Percentiles rank a stretch among this genome's conserved stretches.
These are phyloP conservation scores for Nudaria mundana DNA, from an alignment of 2,888 invertebrate species.

Conservation along the genomic window DNA sequence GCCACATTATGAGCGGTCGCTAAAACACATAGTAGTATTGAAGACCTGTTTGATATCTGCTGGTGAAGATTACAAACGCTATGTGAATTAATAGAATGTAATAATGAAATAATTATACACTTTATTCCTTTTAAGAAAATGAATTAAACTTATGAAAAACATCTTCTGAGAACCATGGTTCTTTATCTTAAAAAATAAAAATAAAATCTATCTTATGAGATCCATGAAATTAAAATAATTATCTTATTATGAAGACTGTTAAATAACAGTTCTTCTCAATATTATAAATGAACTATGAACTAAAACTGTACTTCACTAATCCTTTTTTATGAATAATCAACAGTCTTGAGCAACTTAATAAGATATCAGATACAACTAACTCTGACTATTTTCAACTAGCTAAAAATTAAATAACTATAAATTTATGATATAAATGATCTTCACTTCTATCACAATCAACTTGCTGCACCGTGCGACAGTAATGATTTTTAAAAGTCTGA, in stretches of 20 bases:
- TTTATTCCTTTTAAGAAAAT: no score
- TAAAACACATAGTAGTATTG: no score
- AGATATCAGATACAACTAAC: no score
- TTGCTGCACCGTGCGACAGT: neutral
- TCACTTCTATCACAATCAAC: neutral
- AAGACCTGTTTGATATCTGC: constrained; percentile 5
- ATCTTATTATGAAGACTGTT: neutral
- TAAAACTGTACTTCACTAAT: no score
- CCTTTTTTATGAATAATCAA: no score
- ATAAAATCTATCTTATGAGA: no score
- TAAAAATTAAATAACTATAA: no score
- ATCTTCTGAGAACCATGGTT: neutral
- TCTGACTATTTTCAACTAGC: no score
- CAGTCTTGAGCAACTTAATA: no score
- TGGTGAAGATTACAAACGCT: constrained; percentile 2
- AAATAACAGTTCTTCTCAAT: neutral
- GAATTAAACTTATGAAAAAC: no score
- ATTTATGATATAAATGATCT: neutral
- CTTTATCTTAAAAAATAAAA: no score
- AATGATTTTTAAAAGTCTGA: constrained; percentile 1
- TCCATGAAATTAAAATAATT: neutral
- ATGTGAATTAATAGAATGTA: constrained; percentile 1
- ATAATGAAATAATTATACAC: neutral
- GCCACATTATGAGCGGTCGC: no score
- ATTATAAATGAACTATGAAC: neutral